Evolutionary conservation across 2,113 vertebrate species (phyloP), one percentile per base, ranked within the genome.

Genomic region (Morone chrysops): DNA sequence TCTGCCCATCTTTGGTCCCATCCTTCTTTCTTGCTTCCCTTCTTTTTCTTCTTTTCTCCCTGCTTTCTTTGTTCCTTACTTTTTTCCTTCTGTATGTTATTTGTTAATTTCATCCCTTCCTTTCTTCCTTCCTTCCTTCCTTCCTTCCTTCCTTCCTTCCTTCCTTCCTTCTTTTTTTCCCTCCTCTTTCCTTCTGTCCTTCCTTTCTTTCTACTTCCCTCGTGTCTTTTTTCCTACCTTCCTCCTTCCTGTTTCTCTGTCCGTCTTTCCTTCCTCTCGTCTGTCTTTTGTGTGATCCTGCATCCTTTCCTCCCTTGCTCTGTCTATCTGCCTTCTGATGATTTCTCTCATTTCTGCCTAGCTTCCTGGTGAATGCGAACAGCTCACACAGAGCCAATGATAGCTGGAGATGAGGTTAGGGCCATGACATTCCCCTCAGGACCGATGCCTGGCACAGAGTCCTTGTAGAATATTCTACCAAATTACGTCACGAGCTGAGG

Each of bases 341-440:
- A 56, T 70, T 77, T 71, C 22, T 18, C 25, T 54, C 53, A 40
- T 54, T 70, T 53, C 50, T 66, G 41, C 56, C 51, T 50, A 56
- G 48, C 61, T 54, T 84, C 59, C 59, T 60, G 47, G 72, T 75
- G 63, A 70, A 48, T 54, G 57, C 56, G 85, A 70, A 11, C 13
- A 38, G 38, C 72, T 82, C 74, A 65, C 48, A 73, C 16, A 17
- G 48, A 86, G 25, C 61, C 57, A 62, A 14, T 87, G 75, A 86
- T 86, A 73, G 57, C 60, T 59, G 50, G 70, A 84, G 89, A 89
- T 77, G 70, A 85, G 80, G 65, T 85, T 59, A 70, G 31, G 48
- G 43, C 69, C 18, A 45, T 67, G 77, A 75, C 81, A 75, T 87
- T 86, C 69, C 83, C 80, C 69, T 47, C 0, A 41, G 82, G 80